Evolutionary conservation across 2,797 vertebrate species (phyloP), one percentile per base, ranked within the genome.

Genomic region (Dendrocincla tyrannina): DNA sequence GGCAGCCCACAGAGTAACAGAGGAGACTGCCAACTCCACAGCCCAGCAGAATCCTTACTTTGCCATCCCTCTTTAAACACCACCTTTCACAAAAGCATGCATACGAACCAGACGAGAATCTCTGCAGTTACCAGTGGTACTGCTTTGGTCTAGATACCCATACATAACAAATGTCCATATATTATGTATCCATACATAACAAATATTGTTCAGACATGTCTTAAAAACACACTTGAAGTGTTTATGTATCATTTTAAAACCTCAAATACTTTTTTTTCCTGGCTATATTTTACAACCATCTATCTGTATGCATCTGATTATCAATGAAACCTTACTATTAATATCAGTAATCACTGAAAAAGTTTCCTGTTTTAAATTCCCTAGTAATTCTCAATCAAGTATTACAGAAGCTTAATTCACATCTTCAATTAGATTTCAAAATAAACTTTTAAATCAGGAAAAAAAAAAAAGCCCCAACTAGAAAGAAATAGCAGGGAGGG

Each of bases 81-180:
- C 20, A 42, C 10, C 11, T 52, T 85, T 76, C 60, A 70, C 37
- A 88, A 85, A 64, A 73, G 33, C 59, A 56, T 5, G 18, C 33
- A 33, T 1, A 73, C 0, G 0, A 20, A 83, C 46, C 33, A 66
- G 17, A 32, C 10, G 5, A 91, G 23, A 76, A 84, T 59, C 63
- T 44, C 88, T 46, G 41, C 30, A 64, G 39, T 41, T 30, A 79
- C 4, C 15, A 50, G 25, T 5, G 50, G 18, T 16, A 82, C 33
- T 70, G 39, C 70, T 82, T 70, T 18, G 8, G 53, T 85, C 23
- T 74, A 87, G 19, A 89, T 28, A 82, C 69, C 59, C 32, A 39
- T 1, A 39, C 5, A 37, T 35, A 35, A 35, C 35, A 35, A 35
- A 35, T 35, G 35, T 35, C 35, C 35, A 35, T 35, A 35, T 8